Percentiles rank a stretch among this genome's conserved stretches.
These are phyloP conservation scores for Drosophila punjabiensis DNA, from an alignment of 1,140 invertebrate species.

Conservation along the genomic window DNA sequence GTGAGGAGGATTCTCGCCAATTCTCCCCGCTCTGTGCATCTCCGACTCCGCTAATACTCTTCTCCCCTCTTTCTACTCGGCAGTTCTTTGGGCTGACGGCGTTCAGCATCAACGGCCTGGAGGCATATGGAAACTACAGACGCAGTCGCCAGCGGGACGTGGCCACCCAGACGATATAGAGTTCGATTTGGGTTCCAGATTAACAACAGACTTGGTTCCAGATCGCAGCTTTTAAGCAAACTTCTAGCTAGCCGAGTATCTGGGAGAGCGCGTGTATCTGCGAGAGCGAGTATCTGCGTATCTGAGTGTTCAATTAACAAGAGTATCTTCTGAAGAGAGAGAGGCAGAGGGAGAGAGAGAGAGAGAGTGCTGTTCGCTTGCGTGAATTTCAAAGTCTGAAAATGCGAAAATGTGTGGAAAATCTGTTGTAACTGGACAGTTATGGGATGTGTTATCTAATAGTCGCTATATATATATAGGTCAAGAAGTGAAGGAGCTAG, in stretches of 20 bases:
- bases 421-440: conserved; percentile 3
- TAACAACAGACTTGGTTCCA: not conserved
- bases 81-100: conserved; percentile 68
- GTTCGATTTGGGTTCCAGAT: not conserved
- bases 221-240: not conserved
- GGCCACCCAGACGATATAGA: conserved; percentile 63
- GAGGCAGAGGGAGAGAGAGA: not conserved
- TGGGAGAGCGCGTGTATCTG: conserved; percentile 2
- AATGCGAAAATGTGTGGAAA: conserved; percentile 10
- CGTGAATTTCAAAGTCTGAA: conserved; percentile 14
- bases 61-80: not conserved
- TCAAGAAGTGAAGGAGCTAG: conserved; percentile 16
- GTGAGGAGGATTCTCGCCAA: not conserved
- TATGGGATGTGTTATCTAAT: conserved; percentile 36
- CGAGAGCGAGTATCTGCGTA: not conserved
- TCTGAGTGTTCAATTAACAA: conserved; percentile 2
- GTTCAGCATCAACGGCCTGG: conserved; percentile 64
- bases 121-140: conserved; percentile 54
- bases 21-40: not conserved
- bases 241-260: conserved; percentile 1
- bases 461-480: conserved; percentile 39
- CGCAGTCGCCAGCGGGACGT: conserved; percentile 67
- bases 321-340: not conserved
- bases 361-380: not conserved
- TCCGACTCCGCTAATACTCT: not conserved